Base-by-base conservation (phyloP, 1,140 invertebrate genomes). In the Harlomillsia oculata region DNA sequence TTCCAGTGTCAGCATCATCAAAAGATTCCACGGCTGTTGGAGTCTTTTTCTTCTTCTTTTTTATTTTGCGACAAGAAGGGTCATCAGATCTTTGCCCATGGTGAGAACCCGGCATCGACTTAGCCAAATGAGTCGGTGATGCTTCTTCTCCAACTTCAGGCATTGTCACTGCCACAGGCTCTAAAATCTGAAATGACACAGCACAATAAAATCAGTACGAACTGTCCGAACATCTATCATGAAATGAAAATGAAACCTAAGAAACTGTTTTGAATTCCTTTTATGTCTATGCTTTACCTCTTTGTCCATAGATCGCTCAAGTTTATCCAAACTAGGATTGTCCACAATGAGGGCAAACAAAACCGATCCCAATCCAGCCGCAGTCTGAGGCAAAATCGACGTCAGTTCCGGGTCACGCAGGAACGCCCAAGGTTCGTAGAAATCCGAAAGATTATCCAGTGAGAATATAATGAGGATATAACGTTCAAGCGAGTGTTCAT, bases 271-370 rank as follows among this genome's bases (percentile, higher is more conserved):
- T 34, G 32, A 37, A 25, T 34, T 11, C 5, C 16, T 18, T 50
- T 8, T 50, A 5, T 18, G 34, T 34, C 8, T 20, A 16, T 20
- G 11, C 34, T 48, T n/a, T 39, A 41, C 28, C 20, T 1, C 20
- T 53, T 53, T 44, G 8, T 34, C 36, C 51, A 51, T 48, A 5
- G 25, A 16, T 8, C 18, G 18, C 11, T 46, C 40, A 25, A 51
- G 21, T 26, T 36, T 52, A 32, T 59, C 57, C 13, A 93, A 74
- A 69, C 87, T 84, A 51, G 80, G 72, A 73, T 86, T 87, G 70
- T 94, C 89, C 63, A 92, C 86, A 66, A 80, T 86, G 67, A 94
- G 82, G 23, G 90, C 90, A 76, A 95, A 95, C 61, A 93, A 76
- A 69, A 94, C 84, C 34, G 86, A 83, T 58, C 80, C 82, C 67